These are phyloP conservation scores for Eciton burchellii DNA, from an alignment of 1,140 invertebrate species.

Conservation along the genomic window DNA sequence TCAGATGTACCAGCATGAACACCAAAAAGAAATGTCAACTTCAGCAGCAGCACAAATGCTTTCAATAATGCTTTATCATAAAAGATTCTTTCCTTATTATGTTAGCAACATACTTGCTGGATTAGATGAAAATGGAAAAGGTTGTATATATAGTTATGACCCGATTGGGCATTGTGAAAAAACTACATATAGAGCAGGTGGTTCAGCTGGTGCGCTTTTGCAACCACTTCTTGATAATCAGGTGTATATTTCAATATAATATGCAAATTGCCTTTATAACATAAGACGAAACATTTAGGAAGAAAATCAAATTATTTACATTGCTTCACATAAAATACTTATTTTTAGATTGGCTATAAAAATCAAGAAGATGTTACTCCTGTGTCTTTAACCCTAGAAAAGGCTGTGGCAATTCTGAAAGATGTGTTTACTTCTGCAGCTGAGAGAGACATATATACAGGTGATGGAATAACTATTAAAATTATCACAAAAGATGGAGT, in stretches of 20 bases:
- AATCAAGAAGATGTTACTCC: slow-evolving; percentile 91
- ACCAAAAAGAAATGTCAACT: slow-evolving; percentile 97
- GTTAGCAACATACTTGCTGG: slow-evolving; percentile 98
- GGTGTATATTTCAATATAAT: slow-evolving; percentile 77
- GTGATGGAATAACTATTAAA: slow-evolving; percentile 95
- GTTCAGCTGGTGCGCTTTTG: slow-evolving; percentile 92
- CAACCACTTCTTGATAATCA: slow-evolving; percentile 96
- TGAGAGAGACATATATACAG: slow-evolving; percentile 98
- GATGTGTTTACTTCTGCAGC: slow-evolving; percentile 99
- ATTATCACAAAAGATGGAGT: slow-evolving; percentile 97
- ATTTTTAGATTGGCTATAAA: slow-evolving; percentile 91
- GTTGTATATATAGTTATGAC: slow-evolving; percentile 98
- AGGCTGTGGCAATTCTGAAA: slow-evolving; percentile 94
- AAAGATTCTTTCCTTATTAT: slow-evolving; percentile 99
- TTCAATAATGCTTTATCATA: slow-evolving; percentile 98
- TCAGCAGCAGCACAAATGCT: slow-evolving; percentile 97
- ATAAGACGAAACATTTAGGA: slow-evolving; percentile 2
- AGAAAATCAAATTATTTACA: neutral
- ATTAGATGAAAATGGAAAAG: slow-evolving; percentile 94
- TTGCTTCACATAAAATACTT: slow-evolving; percentile 23
- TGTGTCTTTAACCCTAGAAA: slow-evolving; percentile 90
- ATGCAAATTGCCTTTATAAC: neutral
- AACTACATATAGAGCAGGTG: slow-evolving; percentile 92
- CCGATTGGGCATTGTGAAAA: slow-evolving; percentile 97
- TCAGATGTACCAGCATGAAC: slow-evolving; percentile 98